phyloP scores from a whole-genome alignment of 2,113 vertebrate genomes.

The Chitala chitala region DNA sequence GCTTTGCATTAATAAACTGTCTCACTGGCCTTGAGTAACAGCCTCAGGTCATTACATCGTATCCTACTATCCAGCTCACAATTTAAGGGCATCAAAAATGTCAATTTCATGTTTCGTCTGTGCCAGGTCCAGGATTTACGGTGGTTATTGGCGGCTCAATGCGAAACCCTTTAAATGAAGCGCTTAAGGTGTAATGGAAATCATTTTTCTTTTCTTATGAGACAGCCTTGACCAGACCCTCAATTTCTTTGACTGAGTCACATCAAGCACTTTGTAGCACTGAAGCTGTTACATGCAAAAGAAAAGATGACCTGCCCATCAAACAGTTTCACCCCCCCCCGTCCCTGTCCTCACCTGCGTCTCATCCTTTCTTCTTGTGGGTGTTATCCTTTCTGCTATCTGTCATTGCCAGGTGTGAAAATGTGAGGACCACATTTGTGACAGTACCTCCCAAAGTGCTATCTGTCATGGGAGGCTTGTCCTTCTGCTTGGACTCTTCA shows the following conservation, averaged over 20 bases:
- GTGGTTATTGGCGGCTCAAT: conserved; percentile 28
- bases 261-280: conserved; percentile 9
- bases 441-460: neutral
- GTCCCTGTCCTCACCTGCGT: neutral
- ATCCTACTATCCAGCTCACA: conserved; percentile 26
- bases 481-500: neutral
- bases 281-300: conserved; percentile 4
- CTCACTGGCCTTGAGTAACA: conserved; percentile 35
- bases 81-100: conserved; percentile 28
- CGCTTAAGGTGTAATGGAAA: conserved; percentile 33
- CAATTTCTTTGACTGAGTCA: conserved; percentile 27
- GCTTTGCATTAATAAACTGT: conserved; percentile 22
- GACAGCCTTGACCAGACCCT: conserved; percentile 40
- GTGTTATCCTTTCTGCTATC: neutral
- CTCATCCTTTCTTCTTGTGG: neutral
- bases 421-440: neutral
- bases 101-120: conserved; percentile 30
- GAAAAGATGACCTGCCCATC: conserved; percentile 31
- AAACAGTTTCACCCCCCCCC: neutral
- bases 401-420: neutral
- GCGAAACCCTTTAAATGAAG: conserved; percentile 27
- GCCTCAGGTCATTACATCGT: conserved; percentile 31
- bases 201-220: conserved; percentile 29
- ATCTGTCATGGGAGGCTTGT: neutral
- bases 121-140: conserved; percentile 34